phyloP scores from a whole-genome alignment of 2,888 invertebrate genomes.

The Troides oblongomaculatus region DNA sequence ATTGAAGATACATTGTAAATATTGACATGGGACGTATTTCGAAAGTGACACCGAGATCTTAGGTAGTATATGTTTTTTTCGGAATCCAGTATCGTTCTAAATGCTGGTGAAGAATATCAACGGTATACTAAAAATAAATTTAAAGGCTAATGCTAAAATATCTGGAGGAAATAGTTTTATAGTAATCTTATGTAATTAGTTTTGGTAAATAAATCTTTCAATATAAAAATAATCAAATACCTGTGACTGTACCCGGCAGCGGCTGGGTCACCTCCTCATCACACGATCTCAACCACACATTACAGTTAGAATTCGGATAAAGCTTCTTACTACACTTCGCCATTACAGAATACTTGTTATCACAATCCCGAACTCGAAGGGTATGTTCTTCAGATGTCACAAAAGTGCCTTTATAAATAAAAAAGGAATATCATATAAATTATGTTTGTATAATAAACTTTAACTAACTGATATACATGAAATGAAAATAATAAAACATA shows the following conservation, averaged over 20 bases:
- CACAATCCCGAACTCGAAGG: not conserved
- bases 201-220: no score
- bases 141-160: no score
- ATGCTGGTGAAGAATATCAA: no score
- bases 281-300: slow-evolving; percentile 90
- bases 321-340: slow-evolving; percentile 47
- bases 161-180: no score
- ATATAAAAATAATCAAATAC: slow-evolving; percentile 42
- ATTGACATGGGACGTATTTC: not conserved
- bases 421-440: no score
- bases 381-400: no score
- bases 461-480: no score
- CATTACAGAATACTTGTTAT: slow-evolving; percentile 40
- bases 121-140: not conserved
- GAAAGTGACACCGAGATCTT: not conserved
- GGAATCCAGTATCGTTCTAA: not conserved
- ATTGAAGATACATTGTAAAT: not conserved
- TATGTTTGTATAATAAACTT: no score
- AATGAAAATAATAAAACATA: no score
- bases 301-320: slow-evolving; percentile 85
- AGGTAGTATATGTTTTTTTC: not conserved
- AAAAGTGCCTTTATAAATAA: not conserved
- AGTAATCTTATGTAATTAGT: no score
- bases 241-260: slow-evolving; percentile 82
- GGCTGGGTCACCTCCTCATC: slow-evolving; percentile 87